A percentile compares a stretch with the other conserved stretches of the same genome.
phyloP scores from a whole-genome alignment of 1,140 invertebrate genomes.

The Temnothorax nylanderi region DNA sequence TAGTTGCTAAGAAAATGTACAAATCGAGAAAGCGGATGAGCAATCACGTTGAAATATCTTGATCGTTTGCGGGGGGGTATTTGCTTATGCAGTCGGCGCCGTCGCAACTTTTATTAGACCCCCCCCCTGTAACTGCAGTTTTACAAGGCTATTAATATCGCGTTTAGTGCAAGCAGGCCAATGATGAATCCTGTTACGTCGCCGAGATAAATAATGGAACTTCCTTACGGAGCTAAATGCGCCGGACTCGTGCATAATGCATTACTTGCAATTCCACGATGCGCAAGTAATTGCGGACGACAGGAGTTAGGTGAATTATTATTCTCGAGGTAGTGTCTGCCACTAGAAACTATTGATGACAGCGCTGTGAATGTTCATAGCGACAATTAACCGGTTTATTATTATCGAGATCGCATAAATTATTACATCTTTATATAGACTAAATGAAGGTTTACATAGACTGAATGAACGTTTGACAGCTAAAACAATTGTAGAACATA shows the following conservation, averaged over 20 bases:
- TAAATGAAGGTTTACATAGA: not conserved
- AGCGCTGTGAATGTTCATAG: slow-evolving; percentile 14
- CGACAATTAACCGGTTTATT: slow-evolving; percentile 42
- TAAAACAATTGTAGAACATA: not conserved
- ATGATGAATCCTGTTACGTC: slow-evolving; percentile 49
- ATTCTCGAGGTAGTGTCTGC: slow-evolving; percentile 17
- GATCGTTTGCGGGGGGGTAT: slow-evolving; percentile 14
- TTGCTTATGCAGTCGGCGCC: slow-evolving; percentile 38
- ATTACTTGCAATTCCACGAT: slow-evolving; percentile 69
- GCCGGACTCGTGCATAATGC: slow-evolving; percentile 65
- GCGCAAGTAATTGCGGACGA: slow-evolving; percentile 59
- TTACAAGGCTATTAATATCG: slow-evolving; percentile 60
- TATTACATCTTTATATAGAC: not conserved
- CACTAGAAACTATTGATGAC: slow-evolving; percentile 56
- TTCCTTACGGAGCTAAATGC: slow-evolving; percentile 51
- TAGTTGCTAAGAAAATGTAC: not conserved
- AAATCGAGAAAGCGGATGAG: not conserved
- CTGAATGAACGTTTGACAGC: not conserved
- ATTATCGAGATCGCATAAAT: not conserved
- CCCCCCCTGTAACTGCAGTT: slow-evolving; percentile 45
- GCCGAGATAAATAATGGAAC: slow-evolving; percentile 71
- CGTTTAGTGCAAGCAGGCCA: slow-evolving; percentile 17
- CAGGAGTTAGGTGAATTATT: slow-evolving; percentile 61
- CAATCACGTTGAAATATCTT: slow-evolving; percentile 12
- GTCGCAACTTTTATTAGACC: slow-evolving; percentile 43